Conservation (phyloP, 2,888 invertebrate species). For the Gonocerus acuteangulatus region DNA sequence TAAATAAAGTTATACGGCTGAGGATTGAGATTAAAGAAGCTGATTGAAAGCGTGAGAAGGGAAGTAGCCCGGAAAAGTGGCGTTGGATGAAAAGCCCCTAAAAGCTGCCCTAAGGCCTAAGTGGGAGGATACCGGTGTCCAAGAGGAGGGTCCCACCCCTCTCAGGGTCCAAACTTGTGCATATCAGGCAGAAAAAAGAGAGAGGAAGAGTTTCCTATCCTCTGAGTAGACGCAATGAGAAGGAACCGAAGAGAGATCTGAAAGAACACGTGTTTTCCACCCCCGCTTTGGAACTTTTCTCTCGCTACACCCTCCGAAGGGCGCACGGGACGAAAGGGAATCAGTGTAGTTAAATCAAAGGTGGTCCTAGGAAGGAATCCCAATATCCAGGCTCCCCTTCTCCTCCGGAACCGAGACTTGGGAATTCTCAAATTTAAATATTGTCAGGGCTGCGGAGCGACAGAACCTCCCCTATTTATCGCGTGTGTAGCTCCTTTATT, state of each 20-base stretch:
- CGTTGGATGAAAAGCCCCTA: too few species aligned
- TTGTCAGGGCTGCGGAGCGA: constrained; percentile 18
- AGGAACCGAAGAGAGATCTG: neutral
- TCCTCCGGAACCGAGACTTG: neutral
- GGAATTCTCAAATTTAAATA: constrained; percentile 35
- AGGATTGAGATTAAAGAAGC: too few species aligned
- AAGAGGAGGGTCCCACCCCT: too few species aligned
- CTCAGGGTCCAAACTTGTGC: too few species aligned
- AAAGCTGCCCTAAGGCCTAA: too few species aligned
- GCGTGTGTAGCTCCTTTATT: constrained; percentile 12
- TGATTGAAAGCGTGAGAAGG: too few species aligned
- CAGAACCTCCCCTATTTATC: constrained; percentile 5
- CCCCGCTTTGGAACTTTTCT: too few species aligned
- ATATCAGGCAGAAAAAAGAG: too few species aligned
- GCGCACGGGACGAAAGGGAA: constrained; percentile 1
- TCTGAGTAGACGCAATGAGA: neutral
- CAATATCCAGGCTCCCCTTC: neutral
- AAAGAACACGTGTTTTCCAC: neutral
- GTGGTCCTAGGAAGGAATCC: constrained; percentile 4
- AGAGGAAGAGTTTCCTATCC: neutral
- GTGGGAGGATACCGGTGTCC: too few species aligned
- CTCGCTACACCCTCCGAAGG: neutral
- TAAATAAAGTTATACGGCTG: too few species aligned
- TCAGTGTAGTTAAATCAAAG: constrained; percentile 21
- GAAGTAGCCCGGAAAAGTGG: too few species aligned